Percentiles rank a stretch among this genome's conserved stretches.
Evolutionary conservation across 1,140 invertebrate genomes (phyloP).

Genomic region (Penaeus indicus): DNA sequence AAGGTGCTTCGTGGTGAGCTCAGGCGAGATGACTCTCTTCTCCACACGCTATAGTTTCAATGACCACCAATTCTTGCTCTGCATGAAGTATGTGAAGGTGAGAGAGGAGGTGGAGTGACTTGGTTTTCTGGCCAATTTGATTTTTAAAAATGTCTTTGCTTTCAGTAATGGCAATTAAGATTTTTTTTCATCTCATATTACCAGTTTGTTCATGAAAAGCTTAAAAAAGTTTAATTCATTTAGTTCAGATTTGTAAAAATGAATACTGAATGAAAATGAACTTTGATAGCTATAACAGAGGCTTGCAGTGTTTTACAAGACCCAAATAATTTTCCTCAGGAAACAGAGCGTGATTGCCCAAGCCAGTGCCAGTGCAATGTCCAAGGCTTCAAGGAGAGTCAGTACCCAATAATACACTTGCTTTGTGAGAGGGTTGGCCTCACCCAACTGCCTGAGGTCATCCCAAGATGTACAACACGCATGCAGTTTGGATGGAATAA

Average conservation of each 20-base stretch:
- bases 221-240: no score
- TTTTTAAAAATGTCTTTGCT: no score
- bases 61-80: background rate
- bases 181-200: background rate
- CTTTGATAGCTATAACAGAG: no score
- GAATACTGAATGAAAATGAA: no score
- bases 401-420: constrained; percentile 13
- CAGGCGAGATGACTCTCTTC: background rate
- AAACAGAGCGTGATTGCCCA: constrained; percentile 18
- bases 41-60: background rate
- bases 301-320: no score
- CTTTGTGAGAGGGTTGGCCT: constrained; percentile 7
- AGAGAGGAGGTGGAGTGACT: background rate
- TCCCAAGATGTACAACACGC: constrained; percentile 7
- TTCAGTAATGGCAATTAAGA: background rate
- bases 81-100: background rate
- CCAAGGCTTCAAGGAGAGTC: background rate
- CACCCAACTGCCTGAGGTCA: constrained; percentile 13
- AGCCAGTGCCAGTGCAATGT: constrained; percentile 3
- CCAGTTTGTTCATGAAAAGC: no score
- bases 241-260: no score
- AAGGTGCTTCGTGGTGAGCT: background rate
- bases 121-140: no score
- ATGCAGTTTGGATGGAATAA: background rate
- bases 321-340: background rate